Evolutionary conservation across 2,888 invertebrate species (phyloP).

Genomic region (Pachymerium ferrugineum): DNA sequence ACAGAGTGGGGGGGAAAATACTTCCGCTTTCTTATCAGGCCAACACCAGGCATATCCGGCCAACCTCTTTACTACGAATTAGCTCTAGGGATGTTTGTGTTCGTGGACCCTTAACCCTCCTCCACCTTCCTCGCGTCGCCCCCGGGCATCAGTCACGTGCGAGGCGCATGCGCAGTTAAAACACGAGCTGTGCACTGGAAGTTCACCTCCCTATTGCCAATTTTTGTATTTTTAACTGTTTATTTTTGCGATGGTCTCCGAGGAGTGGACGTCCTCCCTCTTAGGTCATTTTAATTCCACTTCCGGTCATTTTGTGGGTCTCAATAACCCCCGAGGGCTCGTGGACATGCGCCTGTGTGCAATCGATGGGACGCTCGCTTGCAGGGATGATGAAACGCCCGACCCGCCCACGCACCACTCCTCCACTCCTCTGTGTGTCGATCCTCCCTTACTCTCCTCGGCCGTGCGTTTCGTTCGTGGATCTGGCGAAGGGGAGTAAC

Average conservation of each 20-base stretch:
- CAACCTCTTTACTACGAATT: neutral
- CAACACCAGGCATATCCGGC: neutral
- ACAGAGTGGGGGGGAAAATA: no score
- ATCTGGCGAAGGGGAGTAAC: neutral
- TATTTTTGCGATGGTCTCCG: neutral
- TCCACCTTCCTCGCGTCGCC: slow-evolving; percentile 3
- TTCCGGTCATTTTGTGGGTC: slow-evolving; percentile 13
- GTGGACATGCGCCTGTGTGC: slow-evolving; percentile 15
- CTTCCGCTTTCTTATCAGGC: neutral
- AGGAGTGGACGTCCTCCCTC: neutral
- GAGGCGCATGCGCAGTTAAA: neutral
- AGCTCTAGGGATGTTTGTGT: neutral
- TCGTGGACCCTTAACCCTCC: no score
- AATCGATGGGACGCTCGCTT: slow-evolving; percentile 2
- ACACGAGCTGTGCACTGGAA: no score
- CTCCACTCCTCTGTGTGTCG: neutral
- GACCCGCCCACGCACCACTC: slow-evolving; percentile 7
- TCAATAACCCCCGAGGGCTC: slow-evolving; percentile 27
- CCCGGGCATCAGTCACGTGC: neutral
- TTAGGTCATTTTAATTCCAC: neutral
- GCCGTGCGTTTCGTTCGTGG: neutral
- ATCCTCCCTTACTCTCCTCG: neutral
- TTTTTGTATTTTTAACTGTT: no score
- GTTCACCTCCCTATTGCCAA: no score
- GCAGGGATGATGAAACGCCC: slow-evolving; percentile 13